Percentiles rank a stretch among this genome's conserved stretches.
phyloP scores from a whole-genome alignment of 2,113 vertebrate species.

The Sclerurus mexicanus region DNA sequence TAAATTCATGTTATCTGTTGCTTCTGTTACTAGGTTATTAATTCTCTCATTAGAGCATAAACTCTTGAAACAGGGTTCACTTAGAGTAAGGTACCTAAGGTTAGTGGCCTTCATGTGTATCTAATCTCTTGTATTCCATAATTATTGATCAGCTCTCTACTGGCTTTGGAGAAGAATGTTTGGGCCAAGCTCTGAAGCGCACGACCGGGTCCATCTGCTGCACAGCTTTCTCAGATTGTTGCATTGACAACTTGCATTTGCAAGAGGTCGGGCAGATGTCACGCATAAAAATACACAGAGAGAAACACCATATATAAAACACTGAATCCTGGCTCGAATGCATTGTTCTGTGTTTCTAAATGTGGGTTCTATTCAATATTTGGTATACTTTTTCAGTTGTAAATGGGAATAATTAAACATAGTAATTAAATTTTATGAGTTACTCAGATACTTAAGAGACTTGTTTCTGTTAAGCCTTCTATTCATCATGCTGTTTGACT shows the following conservation, averaged over 20 bases:
- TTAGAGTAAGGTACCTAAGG: not conserved
- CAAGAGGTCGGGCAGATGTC: not conserved
- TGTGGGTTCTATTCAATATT: not conserved
- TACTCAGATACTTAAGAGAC: not conserved
- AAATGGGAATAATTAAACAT: not conserved
- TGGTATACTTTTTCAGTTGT: not conserved
- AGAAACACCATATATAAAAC: not conserved
- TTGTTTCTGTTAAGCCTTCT: not conserved
- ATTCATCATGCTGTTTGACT: not conserved
- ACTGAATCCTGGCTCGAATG: not conserved
- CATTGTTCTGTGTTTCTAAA: not conserved
- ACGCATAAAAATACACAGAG: not conserved
- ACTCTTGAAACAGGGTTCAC: not conserved
- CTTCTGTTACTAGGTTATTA: not conserved
- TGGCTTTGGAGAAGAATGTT: not conserved
- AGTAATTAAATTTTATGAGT: not conserved
- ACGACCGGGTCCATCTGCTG: accelerated
- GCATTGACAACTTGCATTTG: not conserved
- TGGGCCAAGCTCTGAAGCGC: not conserved
- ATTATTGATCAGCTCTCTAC: not conserved
- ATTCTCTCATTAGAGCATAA: not conserved
- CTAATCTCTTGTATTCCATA: not conserved
- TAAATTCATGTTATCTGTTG: not conserved
- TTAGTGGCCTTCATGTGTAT: not conserved
- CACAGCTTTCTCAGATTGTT: not conserved